phyloP scores from a whole-genome alignment of 2,888 invertebrate genomes.

The Tetropium fuscum region DNA sequence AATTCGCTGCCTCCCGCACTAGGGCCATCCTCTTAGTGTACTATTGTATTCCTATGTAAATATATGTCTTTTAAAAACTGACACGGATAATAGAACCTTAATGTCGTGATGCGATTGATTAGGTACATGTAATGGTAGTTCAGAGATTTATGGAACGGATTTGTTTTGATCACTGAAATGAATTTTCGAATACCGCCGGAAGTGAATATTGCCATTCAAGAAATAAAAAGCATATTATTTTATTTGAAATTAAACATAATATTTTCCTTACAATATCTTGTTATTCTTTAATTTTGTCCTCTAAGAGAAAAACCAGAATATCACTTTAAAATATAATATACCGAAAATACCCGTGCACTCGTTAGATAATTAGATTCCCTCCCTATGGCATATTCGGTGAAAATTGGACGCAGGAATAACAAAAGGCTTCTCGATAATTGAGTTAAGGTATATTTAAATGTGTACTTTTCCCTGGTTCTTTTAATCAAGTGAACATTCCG shows the following conservation, averaged over 20 bases:
- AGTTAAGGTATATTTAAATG: not conserved
- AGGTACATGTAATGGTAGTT: too few species aligned
- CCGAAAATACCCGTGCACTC: not conserved
- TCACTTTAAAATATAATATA: slow-evolving; percentile 13
- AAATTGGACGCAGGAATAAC: slow-evolving; percentile 4
- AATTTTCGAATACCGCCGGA: too few species aligned
- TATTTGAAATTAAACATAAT: slow-evolving; percentile 58
- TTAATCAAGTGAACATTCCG: not conserved
- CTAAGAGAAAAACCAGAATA: slow-evolving; percentile 12
- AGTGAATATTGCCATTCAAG: too few species aligned
- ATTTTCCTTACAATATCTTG: slow-evolving; percentile 35
- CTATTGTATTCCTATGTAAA: too few species aligned
- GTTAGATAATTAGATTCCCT: slow-evolving; percentile 17
- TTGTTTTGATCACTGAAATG: too few species aligned
- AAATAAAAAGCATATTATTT: not conserved
- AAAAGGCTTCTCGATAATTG: not conserved
- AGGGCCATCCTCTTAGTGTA: too few species aligned
- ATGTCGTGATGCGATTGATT: too few species aligned
- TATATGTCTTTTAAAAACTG: too few species aligned
- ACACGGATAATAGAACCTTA: too few species aligned
- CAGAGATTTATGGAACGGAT: too few species aligned
- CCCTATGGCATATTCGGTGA: slow-evolving; percentile 11
- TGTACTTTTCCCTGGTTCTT: not conserved
- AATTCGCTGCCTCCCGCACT: too few species aligned
- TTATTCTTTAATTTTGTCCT: slow-evolving; percentile 16